These are phyloP conservation scores for Danionella dracula DNA, from an alignment of 2,797 vertebrate species.

Conservation along the genomic window DNA sequence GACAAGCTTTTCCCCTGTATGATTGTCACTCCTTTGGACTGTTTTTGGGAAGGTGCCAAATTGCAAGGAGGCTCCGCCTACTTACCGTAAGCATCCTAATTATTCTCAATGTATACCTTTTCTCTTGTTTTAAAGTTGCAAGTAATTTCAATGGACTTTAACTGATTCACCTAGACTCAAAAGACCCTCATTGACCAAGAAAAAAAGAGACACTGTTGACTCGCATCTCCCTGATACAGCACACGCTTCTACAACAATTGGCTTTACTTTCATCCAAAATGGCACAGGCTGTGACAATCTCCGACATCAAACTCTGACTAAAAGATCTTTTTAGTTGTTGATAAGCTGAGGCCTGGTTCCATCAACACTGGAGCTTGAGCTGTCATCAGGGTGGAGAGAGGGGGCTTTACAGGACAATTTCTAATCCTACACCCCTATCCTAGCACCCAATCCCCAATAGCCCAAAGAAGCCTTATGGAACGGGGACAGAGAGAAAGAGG, in stretches of 20 bases:
- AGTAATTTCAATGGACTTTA: neutral
- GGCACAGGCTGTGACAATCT: constrained; percentile 22
- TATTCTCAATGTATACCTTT: neutral
- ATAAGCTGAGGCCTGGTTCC: constrained; percentile 26
- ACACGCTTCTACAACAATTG: constrained; percentile 28
- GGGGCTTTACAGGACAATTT: constrained; percentile 29
- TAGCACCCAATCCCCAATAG: constrained; percentile 4
- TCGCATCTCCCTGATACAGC: constrained; percentile 6
- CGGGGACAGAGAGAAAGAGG: constrained; percentile 49
- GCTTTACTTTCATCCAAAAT: constrained; percentile 9
- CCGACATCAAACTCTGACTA: constrained; percentile 31
- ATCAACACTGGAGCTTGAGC: constrained; percentile 34
- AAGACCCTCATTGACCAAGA: neutral
- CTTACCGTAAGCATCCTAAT: constrained; percentile 83
- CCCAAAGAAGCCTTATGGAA: constrained; percentile 56
- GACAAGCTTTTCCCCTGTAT: constrained; percentile 98
- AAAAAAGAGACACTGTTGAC: neutral
- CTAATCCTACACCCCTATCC: constrained; percentile 17
- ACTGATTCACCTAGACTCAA: neutral
- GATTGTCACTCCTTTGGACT: constrained; percentile 96
- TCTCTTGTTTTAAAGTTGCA: neutral
- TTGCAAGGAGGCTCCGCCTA: constrained; percentile 96
- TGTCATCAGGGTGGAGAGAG: constrained; percentile 40
- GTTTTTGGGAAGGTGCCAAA: constrained; percentile 98
- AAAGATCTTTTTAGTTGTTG: constrained; percentile 35